Conservation (phyloP, 1,140 invertebrate species). For the Phymorhynchus buccinoides region DNA sequence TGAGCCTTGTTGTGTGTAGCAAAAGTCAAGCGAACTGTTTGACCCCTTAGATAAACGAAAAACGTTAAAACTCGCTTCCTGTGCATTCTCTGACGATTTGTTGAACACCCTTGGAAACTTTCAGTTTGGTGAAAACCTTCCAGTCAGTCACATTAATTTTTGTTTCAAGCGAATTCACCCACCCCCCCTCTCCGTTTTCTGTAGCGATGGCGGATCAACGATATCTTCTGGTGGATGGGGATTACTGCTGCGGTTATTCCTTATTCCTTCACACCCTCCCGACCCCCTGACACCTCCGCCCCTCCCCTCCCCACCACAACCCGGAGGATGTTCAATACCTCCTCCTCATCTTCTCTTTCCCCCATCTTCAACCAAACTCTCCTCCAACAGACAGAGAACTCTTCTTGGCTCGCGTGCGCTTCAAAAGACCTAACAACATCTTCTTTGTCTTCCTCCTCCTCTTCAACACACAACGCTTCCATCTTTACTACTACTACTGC, state of each 20-base stretch:
- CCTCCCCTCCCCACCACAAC: not conserved
- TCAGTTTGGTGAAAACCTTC: too few species aligned
- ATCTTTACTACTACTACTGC: too few species aligned
- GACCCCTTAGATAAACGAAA: too few species aligned
- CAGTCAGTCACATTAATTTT: too few species aligned
- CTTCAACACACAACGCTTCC: not conserved
- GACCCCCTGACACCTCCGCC: not conserved
- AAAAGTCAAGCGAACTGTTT: too few species aligned
- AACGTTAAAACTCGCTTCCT: too few species aligned
- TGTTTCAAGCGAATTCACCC: too few species aligned
- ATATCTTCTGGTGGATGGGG: not conserved
- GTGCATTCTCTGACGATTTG: too few species aligned
- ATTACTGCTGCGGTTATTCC: constrained; percentile 27
- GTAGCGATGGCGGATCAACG: not conserved
- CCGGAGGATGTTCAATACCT: not conserved
- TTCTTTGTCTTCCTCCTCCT: not conserved
- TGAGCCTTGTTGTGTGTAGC: too few species aligned
- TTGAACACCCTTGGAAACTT: too few species aligned
- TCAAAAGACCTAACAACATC: too few species aligned
- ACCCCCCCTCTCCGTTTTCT: not conserved
- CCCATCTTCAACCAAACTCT: not conserved
- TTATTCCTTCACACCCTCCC: not conserved
- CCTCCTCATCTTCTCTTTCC: not conserved
- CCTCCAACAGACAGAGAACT: not conserved
- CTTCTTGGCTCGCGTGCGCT: not conserved